Base-by-base conservation (phyloP, 2,888 invertebrate species). In the Machimus rusticus region DNA sequence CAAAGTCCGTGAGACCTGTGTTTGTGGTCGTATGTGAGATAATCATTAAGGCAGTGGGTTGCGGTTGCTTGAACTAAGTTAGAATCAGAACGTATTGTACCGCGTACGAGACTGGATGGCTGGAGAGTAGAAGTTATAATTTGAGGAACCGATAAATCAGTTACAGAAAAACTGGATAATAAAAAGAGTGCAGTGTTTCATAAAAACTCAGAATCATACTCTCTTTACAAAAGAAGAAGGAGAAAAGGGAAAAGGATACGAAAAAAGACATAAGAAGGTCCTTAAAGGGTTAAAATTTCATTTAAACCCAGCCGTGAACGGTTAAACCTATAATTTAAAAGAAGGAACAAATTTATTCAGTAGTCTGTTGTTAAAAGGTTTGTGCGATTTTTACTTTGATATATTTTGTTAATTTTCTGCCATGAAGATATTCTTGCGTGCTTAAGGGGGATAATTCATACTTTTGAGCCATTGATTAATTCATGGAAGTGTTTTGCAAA, bases 41-140 rank as follows among this genome's bases (percentile, higher is more conserved):
- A 55, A 81, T 66, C 34, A 76, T 28, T 1, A 34, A 76, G 76
- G 34, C 34, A 76, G 37, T 39, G 76, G 39, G 39, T 16, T 34
- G 79, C 51, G 23, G 28, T 14, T 9, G 6, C 19, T 46, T 74
- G 51, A 55, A 37, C 23, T 34, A 37, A 86, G 57, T 87, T 88
- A 82, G 79, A 86, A 81, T 88, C 90, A 92, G 92, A 92, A 92
- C 92, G 93, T 93, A 91, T 91, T 92, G 92, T 93, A 93, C 92
- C 91, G 92, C 92, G 92, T 91, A 91, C 90, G 91, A 91, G 91
- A 91, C 94, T 94, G 94, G 93, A 94, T 94, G 93, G 93, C 94
- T 94, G 93, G 93, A 93, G 92, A 91, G 92, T 76, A 66, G 57
- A 66, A 28, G 51, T 74, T 16, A n/a, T 23, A 39, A 43, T 78